Evolutionary conservation across 2,113 vertebrate species (phyloP).

Genomic region (Halichoeres trimaculatus): DNA sequence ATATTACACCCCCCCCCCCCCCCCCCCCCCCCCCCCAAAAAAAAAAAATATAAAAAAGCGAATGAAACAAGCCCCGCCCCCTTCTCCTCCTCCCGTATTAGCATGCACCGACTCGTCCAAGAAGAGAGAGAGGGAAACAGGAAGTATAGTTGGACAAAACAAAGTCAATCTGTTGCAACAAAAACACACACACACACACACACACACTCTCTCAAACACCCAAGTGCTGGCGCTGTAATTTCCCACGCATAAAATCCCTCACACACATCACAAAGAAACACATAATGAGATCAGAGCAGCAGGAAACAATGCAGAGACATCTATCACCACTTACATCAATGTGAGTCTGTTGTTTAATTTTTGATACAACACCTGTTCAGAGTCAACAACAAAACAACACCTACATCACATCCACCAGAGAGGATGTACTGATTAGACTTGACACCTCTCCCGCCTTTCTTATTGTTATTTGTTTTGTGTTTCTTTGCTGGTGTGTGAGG

Average conservation of each 20-base stretch:
- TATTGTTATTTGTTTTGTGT: background rate
- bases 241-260: slow-evolving; percentile 34
- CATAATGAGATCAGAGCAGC: slow-evolving; percentile 30
- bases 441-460: background rate
- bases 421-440: background rate
- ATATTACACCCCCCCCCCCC: slow-evolving; percentile 18
- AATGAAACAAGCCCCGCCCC: slow-evolving; percentile 16
- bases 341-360: background rate
- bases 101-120: slow-evolving; percentile 49
- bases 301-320: slow-evolving; percentile 9
- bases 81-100: slow-evolving; percentile 18
- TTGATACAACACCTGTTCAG: background rate
- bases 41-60: background rate
- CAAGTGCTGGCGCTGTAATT: background rate
- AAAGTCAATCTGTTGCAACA: slow-evolving; percentile 50
- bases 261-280: slow-evolving; percentile 42
- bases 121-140: slow-evolving; percentile 47
- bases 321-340: background rate
- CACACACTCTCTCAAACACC: background rate
- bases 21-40: no score
- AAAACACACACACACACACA: slow-evolving; percentile 2
- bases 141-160: slow-evolving; percentile 65
- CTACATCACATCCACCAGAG: background rate
- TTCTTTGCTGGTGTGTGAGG: background rate
- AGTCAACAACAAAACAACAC: background rate